Base-by-base conservation (phyloP, 2,113 vertebrate genomes). In the Shinisaurus crocodilurus region DNA sequence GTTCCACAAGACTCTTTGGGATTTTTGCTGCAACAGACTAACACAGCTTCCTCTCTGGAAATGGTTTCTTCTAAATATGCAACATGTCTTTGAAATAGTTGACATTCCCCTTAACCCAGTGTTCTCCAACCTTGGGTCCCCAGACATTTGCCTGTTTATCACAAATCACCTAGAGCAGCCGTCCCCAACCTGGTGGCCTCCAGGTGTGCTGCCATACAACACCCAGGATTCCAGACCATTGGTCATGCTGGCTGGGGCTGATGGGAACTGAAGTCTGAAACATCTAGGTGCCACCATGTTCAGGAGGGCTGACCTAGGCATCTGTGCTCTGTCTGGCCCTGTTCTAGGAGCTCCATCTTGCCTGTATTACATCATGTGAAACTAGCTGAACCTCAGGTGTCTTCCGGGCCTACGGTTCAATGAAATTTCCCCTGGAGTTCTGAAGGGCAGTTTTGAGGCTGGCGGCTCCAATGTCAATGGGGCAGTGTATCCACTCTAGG, bases 371-470 rank as follows among this genome's bases (percentile, higher is more conserved):
- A 70, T 70, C 29, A 2, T 37, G 23, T 27, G 81, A 8, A 63
- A 63, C 2, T 82, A 40, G 81, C 20, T 57, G 81, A 60, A 12
- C 5, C n/a, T 27, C 2, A 7, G 3, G 2, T 65, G 54, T 18
- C 10, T 67, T 88, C 27, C 5, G 20, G 45, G 63, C 27, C 25
- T 6, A 54, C 25, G 7, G 45, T 50, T 54, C 16, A 16, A 74
- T 37, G 9, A 13, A 16, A 23, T 84, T 90, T 93, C 88, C 86
- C 85, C 74, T 0, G 0, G 86, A 67, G 90, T 72, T 16, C 93
- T 94, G 93, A 54, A 54, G 54, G 54, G 54, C 50, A 54, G 54
- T 54, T n/a, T n/a, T 54, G 54, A 54, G 54, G 54, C 54, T 54
- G 54, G 54, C 54, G 7, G 54, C 54, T 54, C 7, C 54, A 12